These are phyloP conservation scores for Tragelaphus buxtoni DNA, from an alignment of 2,113 vertebrate genomes.

Conservation along the genomic window DNA sequence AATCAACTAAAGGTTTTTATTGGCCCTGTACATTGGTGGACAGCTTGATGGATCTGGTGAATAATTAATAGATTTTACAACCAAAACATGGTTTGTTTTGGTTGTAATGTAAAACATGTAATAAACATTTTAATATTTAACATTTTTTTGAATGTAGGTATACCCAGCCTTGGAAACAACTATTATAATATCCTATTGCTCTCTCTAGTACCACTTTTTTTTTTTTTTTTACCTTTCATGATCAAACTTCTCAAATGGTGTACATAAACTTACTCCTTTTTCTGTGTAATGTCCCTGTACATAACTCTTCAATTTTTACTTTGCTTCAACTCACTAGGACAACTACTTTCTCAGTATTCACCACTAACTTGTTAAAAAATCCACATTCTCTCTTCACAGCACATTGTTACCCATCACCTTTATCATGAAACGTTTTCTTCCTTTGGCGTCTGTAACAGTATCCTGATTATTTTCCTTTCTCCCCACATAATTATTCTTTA, in stretches of 20 bases:
- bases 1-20: constrained; percentile 33
- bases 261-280: too few relatives aligned
- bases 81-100: not conserved
- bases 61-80: not conserved
- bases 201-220: not conserved
- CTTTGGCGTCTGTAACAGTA: not conserved
- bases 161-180: not conserved
- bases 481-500: not conserved
- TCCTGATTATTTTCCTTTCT: not conserved
- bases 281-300: too few relatives aligned
- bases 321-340: not conserved
- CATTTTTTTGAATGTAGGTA: not conserved
- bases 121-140: constrained; percentile 37
- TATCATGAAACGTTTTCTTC: constrained; percentile 4
- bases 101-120: not conserved
- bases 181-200: not conserved
- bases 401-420: not conserved
- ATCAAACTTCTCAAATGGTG: too few relatives aligned
- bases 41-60: not conserved
- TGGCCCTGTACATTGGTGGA: not conserved
- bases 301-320: not conserved
- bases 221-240: too few relatives aligned
- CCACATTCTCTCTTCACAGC: not conserved
- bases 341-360: not conserved
- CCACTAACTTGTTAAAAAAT: not conserved